These are phyloP conservation scores for Bombus consobrinus DNA, from an alignment of 1,140 invertebrate genomes.

Conservation along the genomic window DNA sequence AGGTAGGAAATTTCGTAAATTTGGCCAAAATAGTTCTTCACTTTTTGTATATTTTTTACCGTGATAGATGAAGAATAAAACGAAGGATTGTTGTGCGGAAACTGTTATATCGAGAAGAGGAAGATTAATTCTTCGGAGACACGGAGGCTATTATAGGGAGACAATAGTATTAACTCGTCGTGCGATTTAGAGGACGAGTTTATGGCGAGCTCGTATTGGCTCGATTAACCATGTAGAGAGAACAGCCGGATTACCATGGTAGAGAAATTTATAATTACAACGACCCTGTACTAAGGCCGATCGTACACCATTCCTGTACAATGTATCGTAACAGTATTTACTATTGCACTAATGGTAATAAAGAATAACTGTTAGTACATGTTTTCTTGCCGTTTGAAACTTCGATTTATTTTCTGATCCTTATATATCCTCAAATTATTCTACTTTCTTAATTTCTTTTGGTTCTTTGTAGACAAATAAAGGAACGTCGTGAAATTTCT, in stretches of 20 bases:
- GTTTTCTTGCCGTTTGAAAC: neutral
- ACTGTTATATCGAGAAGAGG: constrained; percentile 17
- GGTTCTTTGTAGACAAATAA: neutral
- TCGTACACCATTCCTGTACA: constrained; percentile 80
- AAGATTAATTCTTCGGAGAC: constrained; percentile 19
- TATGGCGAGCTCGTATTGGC: constrained; percentile 31
- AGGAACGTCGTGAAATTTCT: neutral
- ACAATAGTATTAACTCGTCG: constrained; percentile 69
- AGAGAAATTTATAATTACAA: constrained; percentile 59
- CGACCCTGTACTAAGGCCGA: constrained; percentile 68
- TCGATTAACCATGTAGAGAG: constrained; percentile 51
- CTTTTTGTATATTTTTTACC: constrained; percentile 51
- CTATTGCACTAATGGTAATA: constrained; percentile 78
- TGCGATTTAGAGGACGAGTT: constrained; percentile 18
- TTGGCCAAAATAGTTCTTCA: constrained; percentile 37
- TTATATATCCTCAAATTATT: neutral
- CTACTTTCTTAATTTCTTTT: too few species aligned
- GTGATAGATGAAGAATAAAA: neutral
- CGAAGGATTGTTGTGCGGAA: constrained; percentile 1
- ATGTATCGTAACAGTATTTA: constrained; percentile 82
- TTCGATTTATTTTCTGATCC: neutral
- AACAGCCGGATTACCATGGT: constrained; percentile 45
- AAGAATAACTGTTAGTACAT: constrained; percentile 77
- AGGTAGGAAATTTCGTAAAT: neutral
- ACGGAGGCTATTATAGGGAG: constrained; percentile 63